Evolutionary conservation across 2,888 invertebrate genomes (phyloP), one percentile per base, ranked within the genome.

Genomic region (Tuta absoluta): DNA sequence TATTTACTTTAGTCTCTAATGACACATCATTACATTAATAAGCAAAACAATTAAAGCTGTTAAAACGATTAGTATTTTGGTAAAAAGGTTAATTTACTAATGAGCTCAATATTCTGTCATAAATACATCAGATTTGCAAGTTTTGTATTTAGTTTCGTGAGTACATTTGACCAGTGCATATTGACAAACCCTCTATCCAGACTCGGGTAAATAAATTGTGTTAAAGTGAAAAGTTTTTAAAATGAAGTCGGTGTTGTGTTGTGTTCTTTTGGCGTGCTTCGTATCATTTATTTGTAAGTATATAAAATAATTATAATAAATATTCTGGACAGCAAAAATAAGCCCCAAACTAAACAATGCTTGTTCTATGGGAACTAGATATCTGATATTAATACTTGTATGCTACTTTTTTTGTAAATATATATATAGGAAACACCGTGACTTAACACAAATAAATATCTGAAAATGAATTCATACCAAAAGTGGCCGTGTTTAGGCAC

Each of bases 211-310:
- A 41, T 41, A 41, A 45, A n/a, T 45, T n/a, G n/a, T 45, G 12
- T n/a, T 41, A 45, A 3, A 45, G 45, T 45, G 45, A 45, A 23
- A 23, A 8, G 10, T 51, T 23, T 17, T 21, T 0, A 21, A 23
- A 51, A 51, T 51, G 51, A 51, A 51, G 23, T 51, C 19, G 19
- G 51, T n/a, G 11, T 21, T 51, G 19, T 21, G 2, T 21, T 19
- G 51, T 51, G 4, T 51, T 21, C 21, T 51, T 12, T 11, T 51
- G 10, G 51, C 51, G 21, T 21, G 11, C 12, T 51, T 51, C 11
- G 23, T 19, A 23, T 21, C 19, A 51, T 51, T 51, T 51, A 23
- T 51, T 21, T 10, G 51, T 51, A 51, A 51, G 51, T 51, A 49
- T 17, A 7, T 48, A 4, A 14, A 12, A 45, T 45, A 45, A 7